These are phyloP conservation scores for Falco cherrug DNA, from an alignment of 2,797 vertebrate genomes.

Conservation along the genomic window DNA sequence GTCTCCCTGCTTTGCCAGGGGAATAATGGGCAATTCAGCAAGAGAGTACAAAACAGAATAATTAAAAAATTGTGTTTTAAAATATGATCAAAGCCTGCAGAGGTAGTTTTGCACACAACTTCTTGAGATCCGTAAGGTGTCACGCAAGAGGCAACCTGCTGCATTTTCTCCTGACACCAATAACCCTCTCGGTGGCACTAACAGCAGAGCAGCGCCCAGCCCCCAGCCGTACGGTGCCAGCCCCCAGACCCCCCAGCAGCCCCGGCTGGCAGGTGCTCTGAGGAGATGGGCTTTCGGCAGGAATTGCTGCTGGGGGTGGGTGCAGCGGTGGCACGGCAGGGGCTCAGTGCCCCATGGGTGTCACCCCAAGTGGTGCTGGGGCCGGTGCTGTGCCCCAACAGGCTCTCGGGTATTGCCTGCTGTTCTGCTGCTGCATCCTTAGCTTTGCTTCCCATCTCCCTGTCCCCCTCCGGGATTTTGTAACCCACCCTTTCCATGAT, in stretches of 20 bases:
- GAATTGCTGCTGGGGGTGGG: neutral
- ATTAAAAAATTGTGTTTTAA: neutral
- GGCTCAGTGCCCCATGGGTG: neutral
- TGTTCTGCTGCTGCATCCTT: neutral
- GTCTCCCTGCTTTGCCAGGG: neutral
- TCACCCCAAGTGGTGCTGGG: accelerated
- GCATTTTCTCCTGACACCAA: neutral
- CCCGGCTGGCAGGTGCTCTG: neutral
- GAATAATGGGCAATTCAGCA: neutral
- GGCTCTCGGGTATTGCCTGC: neutral
- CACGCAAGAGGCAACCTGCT: neutral
- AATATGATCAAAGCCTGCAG: neutral
- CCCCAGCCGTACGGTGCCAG: accelerated
- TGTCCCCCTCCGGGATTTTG: neutral
- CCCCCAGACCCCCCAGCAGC: neutral
- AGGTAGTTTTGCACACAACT: neutral
- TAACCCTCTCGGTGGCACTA: accelerated
- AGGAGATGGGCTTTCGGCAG: neutral
- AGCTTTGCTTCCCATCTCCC: neutral
- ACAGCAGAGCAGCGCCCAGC: neutral
- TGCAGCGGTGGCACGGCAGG: accelerated
- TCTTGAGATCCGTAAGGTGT: neutral
- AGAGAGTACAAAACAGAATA: neutral
- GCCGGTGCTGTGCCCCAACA: accelerated
- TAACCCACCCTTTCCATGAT: neutral